phyloP scores from a whole-genome alignment of 2,113 vertebrate genomes.

The Anarhynchus alexandrinus region DNA sequence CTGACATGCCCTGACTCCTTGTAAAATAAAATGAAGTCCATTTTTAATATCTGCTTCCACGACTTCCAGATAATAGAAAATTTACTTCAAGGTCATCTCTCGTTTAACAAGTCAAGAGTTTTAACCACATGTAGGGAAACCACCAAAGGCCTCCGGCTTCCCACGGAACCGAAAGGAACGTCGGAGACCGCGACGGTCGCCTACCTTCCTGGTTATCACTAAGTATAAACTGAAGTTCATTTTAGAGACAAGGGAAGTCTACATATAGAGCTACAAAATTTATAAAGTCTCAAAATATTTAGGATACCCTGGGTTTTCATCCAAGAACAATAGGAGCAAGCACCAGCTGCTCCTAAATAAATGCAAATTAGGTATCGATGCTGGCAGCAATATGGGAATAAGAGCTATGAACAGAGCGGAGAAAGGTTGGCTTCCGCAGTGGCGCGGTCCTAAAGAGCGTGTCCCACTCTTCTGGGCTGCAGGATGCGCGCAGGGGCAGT shows the following conservation, averaged over 20 bases:
- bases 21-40: constrained; percentile 75
- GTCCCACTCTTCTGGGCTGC: not conserved
- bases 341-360: not conserved
- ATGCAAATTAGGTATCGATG: not conserved
- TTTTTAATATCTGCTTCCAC: constrained; percentile 78
- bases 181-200: not conserved
- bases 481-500: not conserved
- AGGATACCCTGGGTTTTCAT: not conserved
- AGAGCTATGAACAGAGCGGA: not conserved
- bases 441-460: not conserved
- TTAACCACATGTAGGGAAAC: constrained; percentile 40
- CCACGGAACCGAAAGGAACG: not conserved
- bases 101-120: constrained; percentile 75
- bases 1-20: constrained; percentile 54
- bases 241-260: not conserved
- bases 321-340: not conserved
- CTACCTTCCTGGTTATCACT: not conserved
- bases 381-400: not conserved
- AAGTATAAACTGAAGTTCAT: not conserved
- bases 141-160: not conserved
- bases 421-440: not conserved
- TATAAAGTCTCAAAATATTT: not conserved
- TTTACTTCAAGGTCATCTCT: constrained; percentile 79
- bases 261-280: not conserved
- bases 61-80: constrained; percentile 76